Percentiles rank a stretch among this genome's conserved stretches.
Conservation (phyloP, 2,113 vertebrate species). For the Melanotaenia duboulayi region DNA sequence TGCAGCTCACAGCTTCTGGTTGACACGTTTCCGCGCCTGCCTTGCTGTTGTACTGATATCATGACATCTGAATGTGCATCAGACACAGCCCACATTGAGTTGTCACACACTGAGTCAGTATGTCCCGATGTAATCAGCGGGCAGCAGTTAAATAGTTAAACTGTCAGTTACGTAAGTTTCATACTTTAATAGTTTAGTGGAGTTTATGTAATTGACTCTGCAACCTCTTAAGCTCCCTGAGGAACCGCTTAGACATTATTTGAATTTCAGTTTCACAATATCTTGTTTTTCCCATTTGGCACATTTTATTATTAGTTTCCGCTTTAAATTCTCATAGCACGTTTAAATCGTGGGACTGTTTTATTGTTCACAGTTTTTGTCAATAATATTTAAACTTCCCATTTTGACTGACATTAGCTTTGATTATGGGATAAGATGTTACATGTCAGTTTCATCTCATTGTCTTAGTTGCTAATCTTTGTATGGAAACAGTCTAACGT, state of each 20-base stretch:
- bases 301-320: background rate
- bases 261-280: background rate
- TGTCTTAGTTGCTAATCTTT: too few species aligned
- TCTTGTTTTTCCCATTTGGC: background rate
- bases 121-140: constrained; percentile 13
- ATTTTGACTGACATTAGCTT: too few species aligned
- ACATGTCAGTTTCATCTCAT: too few species aligned
- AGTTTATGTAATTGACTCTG: background rate
- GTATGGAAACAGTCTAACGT: too few species aligned
- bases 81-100: background rate
- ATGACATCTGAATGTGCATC: constrained; percentile 31
- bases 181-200: background rate
- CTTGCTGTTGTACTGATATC: constrained; percentile 16
- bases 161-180: background rate
- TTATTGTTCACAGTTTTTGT: too few species aligned
- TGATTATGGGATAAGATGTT: too few species aligned
- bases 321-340: background rate
- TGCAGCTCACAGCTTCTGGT: constrained; percentile 4
- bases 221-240: background rate
- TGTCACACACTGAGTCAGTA: background rate
- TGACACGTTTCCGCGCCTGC: background rate
- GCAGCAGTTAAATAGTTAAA: background rate
- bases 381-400: background rate
- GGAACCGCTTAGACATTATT: constrained; percentile 3
- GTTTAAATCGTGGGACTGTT: too few species aligned